Base-by-base conservation (phyloP, 2,113 vertebrate genomes). In the Vulpes vulpes region DNA sequence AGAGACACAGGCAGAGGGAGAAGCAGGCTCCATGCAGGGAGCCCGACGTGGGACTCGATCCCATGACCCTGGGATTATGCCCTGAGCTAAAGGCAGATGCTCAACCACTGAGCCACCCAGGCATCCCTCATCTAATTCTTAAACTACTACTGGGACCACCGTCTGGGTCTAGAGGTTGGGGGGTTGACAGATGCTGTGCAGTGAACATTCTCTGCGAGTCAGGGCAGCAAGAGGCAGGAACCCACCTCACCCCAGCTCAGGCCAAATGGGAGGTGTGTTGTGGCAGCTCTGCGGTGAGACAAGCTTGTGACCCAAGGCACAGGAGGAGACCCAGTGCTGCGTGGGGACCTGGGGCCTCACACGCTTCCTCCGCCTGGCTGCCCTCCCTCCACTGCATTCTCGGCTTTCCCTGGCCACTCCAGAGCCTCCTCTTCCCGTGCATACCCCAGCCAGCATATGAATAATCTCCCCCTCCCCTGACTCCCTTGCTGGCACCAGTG, bases 151-250 rank as follows among this genome's bases (percentile, higher is more conserved):
- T 2, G 12, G 12, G 27, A 2, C 60, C 32, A 5, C 10, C 53
- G 3, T 5, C 27, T 11, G 87, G 23, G 25, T 25, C 20, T 67
- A 55, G 30, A 79, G 5, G 5, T 71, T 0, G 2, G 23, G 30
- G 17, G 14, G 71, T 59, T 15, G 81, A 23, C 12, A 3, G 32
- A 49, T 4, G 19, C 1, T 2, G 0, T 0, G 12, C 1, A 2
- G 1, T 3, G 6, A 53, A 4, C 2, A 4, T 15, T 23, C 3
- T 19, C 15, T 3, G 1, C 1, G 20, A n/a, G 27, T 14, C 55
- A 71, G 30, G 14, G 19, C 49, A 73, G 23, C 14, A 4, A 2
- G 60, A 2, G 4, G 19, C 43, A 17, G 65, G 9, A 82, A 17
- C 32, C 57, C 7, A 3, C 2, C 25, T 20, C 43, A 20, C 0